Evolutionary conservation across 2,797 vertebrate species (phyloP), one percentile per base, ranked within the genome.

Genomic region (Setipinna tenuifilis): DNA sequence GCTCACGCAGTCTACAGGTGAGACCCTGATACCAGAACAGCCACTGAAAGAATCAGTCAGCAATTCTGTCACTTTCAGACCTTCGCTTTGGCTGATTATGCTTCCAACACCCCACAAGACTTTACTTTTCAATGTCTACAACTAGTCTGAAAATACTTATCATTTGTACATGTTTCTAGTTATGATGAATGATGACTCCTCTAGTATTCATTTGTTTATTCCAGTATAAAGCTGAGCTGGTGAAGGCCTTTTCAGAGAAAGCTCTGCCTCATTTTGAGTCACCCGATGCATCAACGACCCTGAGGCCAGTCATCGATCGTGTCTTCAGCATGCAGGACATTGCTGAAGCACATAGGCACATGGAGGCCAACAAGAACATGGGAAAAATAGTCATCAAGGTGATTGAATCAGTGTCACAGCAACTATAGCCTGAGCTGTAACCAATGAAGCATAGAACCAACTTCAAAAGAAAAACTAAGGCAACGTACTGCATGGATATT

Each of bases 181-280:
- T 54, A 9, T 14, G 14, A 9, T 54, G 50, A 54, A 54, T 9
- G 50, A 54, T 54, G 14, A 54, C 50, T 14, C 50, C 58, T 59
- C 7, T n/a, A 6, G 68, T 75, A 12, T 75, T 1, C 25, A 6
- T 65, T 14, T 88, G 16, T 84, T 87, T 44, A 10, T 68, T 83
- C n/a, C 16, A 97, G 96, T 97, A 97, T 89, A 98, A 98, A 93
- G 93, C 94, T 1, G 91, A 90, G 31, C 93, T 98, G 88, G 95
- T 97, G 35, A 91, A 90, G 75, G 91, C 94, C 48, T 98, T 97
- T 93, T 92, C 91, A 0, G 90, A 91, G 28, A 61, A 90, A 11
- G 95, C 84, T 81, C 90, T 98, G 41, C 96, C 96, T 0, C 62
- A 93, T 88, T 98, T 98, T 88, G 90, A 86, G 62, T 58, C 90